These are phyloP conservation scores for Hydropotes inermis DNA, from an alignment of 2,113 vertebrate genomes.

Conservation along the genomic window DNA sequence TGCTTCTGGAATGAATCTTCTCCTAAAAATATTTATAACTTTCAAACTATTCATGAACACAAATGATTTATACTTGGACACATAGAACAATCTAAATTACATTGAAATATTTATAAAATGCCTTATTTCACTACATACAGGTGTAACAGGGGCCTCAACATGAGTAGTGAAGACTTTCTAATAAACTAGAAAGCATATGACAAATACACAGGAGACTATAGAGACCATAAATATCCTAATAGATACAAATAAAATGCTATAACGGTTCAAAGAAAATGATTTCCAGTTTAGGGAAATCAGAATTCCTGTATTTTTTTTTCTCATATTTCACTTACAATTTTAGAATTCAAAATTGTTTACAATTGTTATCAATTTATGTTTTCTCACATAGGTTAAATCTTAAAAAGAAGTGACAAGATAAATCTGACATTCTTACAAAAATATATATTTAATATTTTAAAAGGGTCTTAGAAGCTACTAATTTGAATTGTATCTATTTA, in stretches of 20 bases:
- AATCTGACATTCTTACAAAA: neutral
- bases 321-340: neutral
- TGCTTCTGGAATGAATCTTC: conserved; percentile 39
- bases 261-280: neutral
- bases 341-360: neutral
- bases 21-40: conserved; percentile 59
- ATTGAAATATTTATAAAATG: neutral
- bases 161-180: neutral
- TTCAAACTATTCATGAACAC: conserved; percentile 3
- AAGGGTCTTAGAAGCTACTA: neutral
- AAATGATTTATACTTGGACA: neutral
- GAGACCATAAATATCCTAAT: neutral
- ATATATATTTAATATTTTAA: neutral
- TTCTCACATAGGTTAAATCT: conserved; percentile 8
- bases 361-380: neutral
- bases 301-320: neutral
- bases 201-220: neutral
- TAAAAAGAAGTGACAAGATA: neutral
- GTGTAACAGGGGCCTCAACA: neutral
- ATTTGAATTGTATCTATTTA: conserved; percentile 37
- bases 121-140: neutral
- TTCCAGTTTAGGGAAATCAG: neutral
- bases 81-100: neutral
- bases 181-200: neutral
- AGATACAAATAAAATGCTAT: neutral